A percentile compares a stretch with the other conserved stretches of the same genome.
Evolutionary conservation across 2,113 vertebrate genomes (phyloP).

Genomic region (Seriola aureovittata): DNA sequence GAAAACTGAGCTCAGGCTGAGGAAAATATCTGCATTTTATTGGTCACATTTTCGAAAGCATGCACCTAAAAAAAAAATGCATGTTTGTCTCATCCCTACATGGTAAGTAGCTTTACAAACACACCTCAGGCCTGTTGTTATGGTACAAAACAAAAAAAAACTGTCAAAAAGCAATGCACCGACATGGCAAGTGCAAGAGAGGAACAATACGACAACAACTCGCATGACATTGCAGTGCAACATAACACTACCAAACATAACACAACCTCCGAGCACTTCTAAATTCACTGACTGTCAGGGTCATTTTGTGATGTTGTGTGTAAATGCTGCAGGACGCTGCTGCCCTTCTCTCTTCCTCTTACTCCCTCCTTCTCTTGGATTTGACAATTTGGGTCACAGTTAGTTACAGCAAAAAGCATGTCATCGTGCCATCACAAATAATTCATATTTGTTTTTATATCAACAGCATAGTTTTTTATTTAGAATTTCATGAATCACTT

Average conservation of each 20-base stretch:
- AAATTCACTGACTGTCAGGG: conserved; percentile 69
- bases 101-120: conserved; percentile 12
- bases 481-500: neutral
- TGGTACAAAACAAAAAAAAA: conserved; percentile 46
- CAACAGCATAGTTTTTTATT: neutral
- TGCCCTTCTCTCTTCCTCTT: conserved; percentile 55
- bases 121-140: neutral
- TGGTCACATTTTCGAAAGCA: neutral
- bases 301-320: conserved; percentile 64
- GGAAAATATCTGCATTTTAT: conserved; percentile 17
- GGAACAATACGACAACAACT: conserved; percentile 25
- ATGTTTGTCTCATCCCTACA: neutral
- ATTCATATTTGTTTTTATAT: neutral
- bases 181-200: neutral
- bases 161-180: conserved; percentile 2
- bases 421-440: neutral
- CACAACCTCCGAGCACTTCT: conserved; percentile 61
- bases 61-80: neutral
- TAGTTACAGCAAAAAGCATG: conserved; percentile 17
- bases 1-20: neutral
- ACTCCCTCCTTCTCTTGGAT: conserved; percentile 22
- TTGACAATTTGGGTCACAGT: conserved; percentile 33
- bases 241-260: conserved; percentile 42
- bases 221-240: conserved; percentile 16
- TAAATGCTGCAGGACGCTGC: conserved; percentile 63